Base-by-base conservation (phyloP, 1,140 invertebrate genomes). In the Carposina sasakii region DNA sequence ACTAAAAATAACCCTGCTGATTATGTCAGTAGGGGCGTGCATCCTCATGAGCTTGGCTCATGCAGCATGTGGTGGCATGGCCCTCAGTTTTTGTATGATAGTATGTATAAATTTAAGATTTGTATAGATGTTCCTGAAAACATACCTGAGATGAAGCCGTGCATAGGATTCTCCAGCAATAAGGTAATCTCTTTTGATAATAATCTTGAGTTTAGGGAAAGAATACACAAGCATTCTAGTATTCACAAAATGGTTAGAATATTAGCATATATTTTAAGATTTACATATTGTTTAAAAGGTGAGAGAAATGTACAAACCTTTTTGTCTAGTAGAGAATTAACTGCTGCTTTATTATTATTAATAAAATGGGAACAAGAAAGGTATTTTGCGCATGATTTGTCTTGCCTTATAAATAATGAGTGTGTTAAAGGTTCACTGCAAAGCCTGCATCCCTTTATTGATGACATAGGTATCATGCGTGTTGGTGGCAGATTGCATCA, bases 401-500 rank as follows among this genome's bases (percentile, higher is more conserved):
- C 31, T 13, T 20, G 1, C 13, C n/a, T 49, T 23, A 3, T 10
- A 1, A 33, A 37, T 9, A 34, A 34, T 3, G 28, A 33, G 5
- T 2, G 4, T 40, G 15, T 30, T 10, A 21, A 20, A 15, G 34
- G 48, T 30, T 31, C 44, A 23, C 43, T 62, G 15, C 20, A 43
- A 23, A 5, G 8, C 0, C 9, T 62, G 21, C 24, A 58, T 54
- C 58, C 56, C 4, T 66, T 64, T 40, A 3, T 67, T 22, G 56
- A 67, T 37, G 4, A 19, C 3, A 20, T 34, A 2, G 62, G 61
- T 3, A 17, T 70, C 4, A 15, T 70, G 10, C 40, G 59, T 23
- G 67, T 70, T 2, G 63, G 67, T 9, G 61, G 67, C 20, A 45
- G 62, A 13, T 44, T 71, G 16, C 21, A 47, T 2, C 54, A 63